A percentile compares a stretch with the other conserved stretches of the same genome.
These are phyloP conservation scores for Tetranychus truncatus DNA, from an alignment of 2,888 invertebrate genomes.

Conservation along the genomic window DNA sequence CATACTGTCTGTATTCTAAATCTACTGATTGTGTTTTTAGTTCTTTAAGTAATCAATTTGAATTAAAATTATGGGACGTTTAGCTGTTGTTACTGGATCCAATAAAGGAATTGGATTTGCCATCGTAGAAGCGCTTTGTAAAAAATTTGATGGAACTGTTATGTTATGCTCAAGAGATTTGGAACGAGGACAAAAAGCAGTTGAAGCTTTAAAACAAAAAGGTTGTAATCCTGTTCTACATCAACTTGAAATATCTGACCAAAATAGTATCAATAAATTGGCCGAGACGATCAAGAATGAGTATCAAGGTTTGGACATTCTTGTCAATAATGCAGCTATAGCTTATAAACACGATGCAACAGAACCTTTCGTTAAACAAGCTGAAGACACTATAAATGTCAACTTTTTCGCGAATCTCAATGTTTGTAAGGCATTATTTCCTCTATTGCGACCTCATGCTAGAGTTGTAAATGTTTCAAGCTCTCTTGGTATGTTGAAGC, in stretches of 20 bases:
- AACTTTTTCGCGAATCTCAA: slow-evolving; percentile 50
- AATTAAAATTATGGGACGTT: neutral
- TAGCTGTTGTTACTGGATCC: slow-evolving; percentile 42
- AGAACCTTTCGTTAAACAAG: slow-evolving; percentile 47
- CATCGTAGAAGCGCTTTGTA: slow-evolving; percentile 45
- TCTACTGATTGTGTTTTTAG: no score
- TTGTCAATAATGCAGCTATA: slow-evolving; percentile 58
- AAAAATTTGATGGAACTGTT: slow-evolving; percentile 46
- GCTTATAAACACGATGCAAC: slow-evolving; percentile 44
- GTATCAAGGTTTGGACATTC: slow-evolving; percentile 49
- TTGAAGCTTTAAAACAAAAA: slow-evolving; percentile 40
- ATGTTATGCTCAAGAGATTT: slow-evolving; percentile 49
- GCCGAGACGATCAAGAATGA: slow-evolving; percentile 42
- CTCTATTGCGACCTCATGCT: slow-evolving; percentile 48
- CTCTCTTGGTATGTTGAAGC: slow-evolving; percentile 44
- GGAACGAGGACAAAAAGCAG: slow-evolving; percentile 41
- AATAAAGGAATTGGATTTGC: slow-evolving; percentile 53
- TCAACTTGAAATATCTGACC: slow-evolving; percentile 48
- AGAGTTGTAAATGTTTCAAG: slow-evolving; percentile 57
- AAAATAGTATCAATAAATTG: slow-evolving; percentile 42
- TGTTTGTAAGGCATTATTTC: slow-evolving; percentile 50
- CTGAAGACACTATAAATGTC: slow-evolving; percentile 46
- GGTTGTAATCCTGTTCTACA: slow-evolving; percentile 41
- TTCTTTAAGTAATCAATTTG: no score
- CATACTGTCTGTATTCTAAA: no score